Evolutionary conservation across 2,113 vertebrate species (phyloP).

Genomic region (Chionodraco myersi): DNA sequence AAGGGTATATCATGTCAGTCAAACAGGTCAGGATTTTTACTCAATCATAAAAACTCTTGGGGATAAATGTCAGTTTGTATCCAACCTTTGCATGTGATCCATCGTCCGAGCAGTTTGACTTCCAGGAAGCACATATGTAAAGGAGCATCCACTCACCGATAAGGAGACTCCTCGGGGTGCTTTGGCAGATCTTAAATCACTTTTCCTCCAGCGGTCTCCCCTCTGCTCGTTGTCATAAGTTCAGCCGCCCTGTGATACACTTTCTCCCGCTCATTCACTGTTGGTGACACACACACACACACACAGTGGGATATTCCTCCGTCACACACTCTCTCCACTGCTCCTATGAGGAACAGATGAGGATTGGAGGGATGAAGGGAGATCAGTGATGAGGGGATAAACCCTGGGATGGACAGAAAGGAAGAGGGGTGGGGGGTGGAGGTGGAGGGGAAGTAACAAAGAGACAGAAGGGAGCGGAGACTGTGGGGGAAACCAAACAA

Average conservation of each 20-base stretch:
- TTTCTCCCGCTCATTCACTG: slow-evolving; percentile 67
- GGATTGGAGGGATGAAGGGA: slow-evolving; percentile 86
- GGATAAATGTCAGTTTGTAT: not conserved
- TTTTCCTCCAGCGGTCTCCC: slow-evolving; percentile 39
- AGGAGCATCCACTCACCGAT: slow-evolving; percentile 65
- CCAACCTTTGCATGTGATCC: not conserved
- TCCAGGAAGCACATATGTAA: not conserved
- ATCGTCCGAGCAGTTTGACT: not conserved
- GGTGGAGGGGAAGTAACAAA: slow-evolving; percentile 42
- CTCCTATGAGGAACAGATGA: slow-evolving; percentile 83
- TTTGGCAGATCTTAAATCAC: slow-evolving; percentile 34
- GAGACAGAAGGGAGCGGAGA: slow-evolving; percentile 73
- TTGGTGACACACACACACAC: slow-evolving; percentile 42
- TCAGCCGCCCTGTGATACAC: slow-evolving; percentile 36
- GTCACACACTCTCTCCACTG: slow-evolving; percentile 59
- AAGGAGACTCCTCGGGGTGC: slow-evolving; percentile 38
- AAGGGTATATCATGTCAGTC: not conserved
- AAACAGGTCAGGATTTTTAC: not conserved
- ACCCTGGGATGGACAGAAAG: slow-evolving; percentile 76
- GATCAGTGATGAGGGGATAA: slow-evolving; percentile 86
- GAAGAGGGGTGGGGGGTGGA: slow-evolving; percentile 56
- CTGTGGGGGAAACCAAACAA: slow-evolving; percentile 67
- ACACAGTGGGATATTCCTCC: slow-evolving; percentile 58
- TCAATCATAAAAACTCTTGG: not conserved
- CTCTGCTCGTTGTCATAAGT: slow-evolving; percentile 46